Evolutionary conservation across 2,797 vertebrate genomes (phyloP).

Genomic region (Tragelaphus oryx): DNA sequence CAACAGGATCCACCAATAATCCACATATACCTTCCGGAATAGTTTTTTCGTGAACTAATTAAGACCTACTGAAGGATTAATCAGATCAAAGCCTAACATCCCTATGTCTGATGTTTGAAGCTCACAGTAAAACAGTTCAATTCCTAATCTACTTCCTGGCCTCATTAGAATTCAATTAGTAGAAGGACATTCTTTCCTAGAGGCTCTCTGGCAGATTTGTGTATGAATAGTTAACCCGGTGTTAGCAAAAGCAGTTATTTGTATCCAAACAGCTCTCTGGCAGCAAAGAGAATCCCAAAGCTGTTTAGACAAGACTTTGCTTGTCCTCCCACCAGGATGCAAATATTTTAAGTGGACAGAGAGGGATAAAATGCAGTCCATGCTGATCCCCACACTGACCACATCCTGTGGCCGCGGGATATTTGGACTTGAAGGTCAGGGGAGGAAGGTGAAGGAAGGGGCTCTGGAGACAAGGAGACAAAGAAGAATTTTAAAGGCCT

Average conservation of each 20-base stretch:
- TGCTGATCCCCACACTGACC: constrained; percentile 11
- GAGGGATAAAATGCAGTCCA: constrained; percentile 47
- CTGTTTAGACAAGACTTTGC: constrained; percentile 51
- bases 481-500: not conserved
- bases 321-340: constrained; percentile 54
- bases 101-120: constrained; percentile 40
- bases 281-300: constrained; percentile 50
- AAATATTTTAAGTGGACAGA: constrained; percentile 67
- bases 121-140: constrained; percentile 54
- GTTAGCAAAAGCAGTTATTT: constrained; percentile 70
- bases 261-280: constrained; percentile 45
- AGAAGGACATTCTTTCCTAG: constrained; percentile 60
- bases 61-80: constrained; percentile 30
- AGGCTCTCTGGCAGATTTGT: constrained; percentile 72
- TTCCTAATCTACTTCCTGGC: constrained; percentile 66
- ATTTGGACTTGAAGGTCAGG: constrained; percentile 46
- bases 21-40: not conserved
- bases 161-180: constrained; percentile 71
- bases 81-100: constrained; percentile 34
- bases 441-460: constrained; percentile 23
- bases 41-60: constrained; percentile 46
- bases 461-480: not conserved
- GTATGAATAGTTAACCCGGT: constrained; percentile 58
- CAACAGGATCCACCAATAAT: not conserved
- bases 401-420: not conserved